A percentile compares a stretch with the other conserved stretches of the same genome.
Evolutionary conservation across 2,113 vertebrate genomes (phyloP).

Genomic region (Sterrhoptilus dennistouni): DNA sequence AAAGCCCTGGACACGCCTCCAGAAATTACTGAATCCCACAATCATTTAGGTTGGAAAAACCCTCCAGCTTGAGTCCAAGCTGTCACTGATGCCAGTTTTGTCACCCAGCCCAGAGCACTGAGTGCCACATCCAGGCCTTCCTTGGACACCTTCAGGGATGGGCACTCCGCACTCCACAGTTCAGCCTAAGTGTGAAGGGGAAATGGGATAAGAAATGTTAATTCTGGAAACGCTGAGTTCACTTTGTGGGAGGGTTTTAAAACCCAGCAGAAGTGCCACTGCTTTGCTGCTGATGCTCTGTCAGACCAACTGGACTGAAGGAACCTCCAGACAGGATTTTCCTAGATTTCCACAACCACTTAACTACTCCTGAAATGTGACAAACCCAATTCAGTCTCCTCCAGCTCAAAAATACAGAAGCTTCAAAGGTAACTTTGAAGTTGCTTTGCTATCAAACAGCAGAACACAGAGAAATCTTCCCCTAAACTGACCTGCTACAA

Average conservation of each 20-base stretch:
- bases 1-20: neutral
- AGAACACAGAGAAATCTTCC: neutral
- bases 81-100: neutral
- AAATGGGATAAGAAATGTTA: neutral
- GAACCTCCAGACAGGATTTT: neutral
- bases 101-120: neutral
- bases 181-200: neutral
- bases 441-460: neutral
- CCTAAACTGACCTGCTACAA: neutral
- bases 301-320: neutral
- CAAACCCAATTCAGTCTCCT: neutral
- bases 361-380: neutral
- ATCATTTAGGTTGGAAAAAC: neutral
- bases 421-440: conserved; percentile 32
- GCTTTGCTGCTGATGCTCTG: neutral
- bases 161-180: neutral
- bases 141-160: neutral
- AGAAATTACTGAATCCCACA: neutral
- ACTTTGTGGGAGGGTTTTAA: neutral
- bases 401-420: neutral
- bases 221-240: neutral
- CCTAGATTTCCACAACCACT: neutral
- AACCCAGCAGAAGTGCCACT: neutral
- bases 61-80: neutral
- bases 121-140: neutral